phyloP scores from a whole-genome alignment of 2,797 vertebrate genomes.

The Podargus strigoides region DNA sequence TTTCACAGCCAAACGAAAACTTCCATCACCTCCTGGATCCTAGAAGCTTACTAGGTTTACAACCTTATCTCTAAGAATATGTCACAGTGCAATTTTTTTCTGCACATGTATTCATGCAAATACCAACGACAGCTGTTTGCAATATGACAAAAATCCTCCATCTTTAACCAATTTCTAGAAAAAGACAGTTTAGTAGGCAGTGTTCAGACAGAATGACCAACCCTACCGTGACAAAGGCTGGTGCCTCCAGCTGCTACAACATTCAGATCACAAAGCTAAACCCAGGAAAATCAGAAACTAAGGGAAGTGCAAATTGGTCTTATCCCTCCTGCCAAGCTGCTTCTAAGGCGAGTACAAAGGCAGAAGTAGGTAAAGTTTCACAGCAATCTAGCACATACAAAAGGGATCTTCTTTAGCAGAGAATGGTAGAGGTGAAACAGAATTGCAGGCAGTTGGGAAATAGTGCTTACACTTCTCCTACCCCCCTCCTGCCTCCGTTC shows the following conservation, averaged over 20 bases:
- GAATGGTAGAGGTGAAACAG: background rate
- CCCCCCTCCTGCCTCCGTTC: background rate
- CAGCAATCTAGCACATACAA: background rate
- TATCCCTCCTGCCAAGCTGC: background rate
- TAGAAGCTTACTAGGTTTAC: background rate
- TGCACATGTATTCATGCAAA: background rate
- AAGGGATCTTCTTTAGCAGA: background rate
- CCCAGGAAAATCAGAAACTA: background rate
- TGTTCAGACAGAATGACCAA: background rate
- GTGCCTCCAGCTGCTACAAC: background rate
- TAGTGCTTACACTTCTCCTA: background rate
- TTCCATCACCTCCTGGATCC: background rate
- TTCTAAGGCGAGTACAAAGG: background rate
- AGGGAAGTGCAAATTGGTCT: background rate
- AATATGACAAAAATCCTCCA: background rate
- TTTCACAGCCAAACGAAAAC: background rate
- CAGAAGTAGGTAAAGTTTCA: background rate
- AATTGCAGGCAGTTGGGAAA: background rate
- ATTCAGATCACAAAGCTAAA: background rate
- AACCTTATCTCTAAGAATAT: background rate
- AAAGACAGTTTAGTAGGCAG: background rate
- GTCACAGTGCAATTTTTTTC: background rate
- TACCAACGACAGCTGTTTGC: background rate
- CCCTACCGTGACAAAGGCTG: background rate
- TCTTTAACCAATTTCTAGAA: background rate